Evolutionary conservation across 2,113 vertebrate species (phyloP), one percentile per base, ranked within the genome.

Genomic region (Oxygymnocypris stewartii): DNA sequence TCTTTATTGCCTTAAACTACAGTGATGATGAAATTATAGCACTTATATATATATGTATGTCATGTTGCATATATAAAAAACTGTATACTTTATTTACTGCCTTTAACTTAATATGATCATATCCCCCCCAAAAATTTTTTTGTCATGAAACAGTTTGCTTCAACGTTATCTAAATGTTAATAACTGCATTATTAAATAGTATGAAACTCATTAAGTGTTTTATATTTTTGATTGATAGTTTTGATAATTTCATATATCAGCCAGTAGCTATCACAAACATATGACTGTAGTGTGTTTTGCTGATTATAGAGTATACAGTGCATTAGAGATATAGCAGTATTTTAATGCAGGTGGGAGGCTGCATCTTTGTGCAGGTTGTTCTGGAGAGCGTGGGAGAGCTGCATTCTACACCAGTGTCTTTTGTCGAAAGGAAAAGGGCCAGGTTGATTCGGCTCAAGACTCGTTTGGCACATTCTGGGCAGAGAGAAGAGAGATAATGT

Each of bases 401-500:
- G 2, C 78, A 13, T 80, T 61, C 78, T 61, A 61, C 20, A 59
- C 78, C 54, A 61, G 35, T 63, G 23, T 80, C 78, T 59, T 77
- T 57, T 80, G 23, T 61, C 54, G 13, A 25, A 80, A 80, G 51
- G 78, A 63, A 80, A 16, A 42, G 18, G 35, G 25, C 35, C 76
- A 54, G 76, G 76, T 35, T 78, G 78, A 80, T 61, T 61, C 57
- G 6, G 57, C 14, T 80, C 57, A 37, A 59, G 31, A 80, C 35
- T 61, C 35, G 16, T 28, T 35, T 78, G 78, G 57, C 78, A 80
- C 61, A 77, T 85, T 63, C 74, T 85, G 84, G 84, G 78, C 78
- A 80, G 35, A 80, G 54, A 63, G 78, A 40, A n/a, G 16, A 80
- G 78, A 80, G 54, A 80, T 63, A 40, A 63, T 80, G 78, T 40